phyloP scores from a whole-genome alignment of 1,140 invertebrate species.

The Hylaeus anthracinus region DNA sequence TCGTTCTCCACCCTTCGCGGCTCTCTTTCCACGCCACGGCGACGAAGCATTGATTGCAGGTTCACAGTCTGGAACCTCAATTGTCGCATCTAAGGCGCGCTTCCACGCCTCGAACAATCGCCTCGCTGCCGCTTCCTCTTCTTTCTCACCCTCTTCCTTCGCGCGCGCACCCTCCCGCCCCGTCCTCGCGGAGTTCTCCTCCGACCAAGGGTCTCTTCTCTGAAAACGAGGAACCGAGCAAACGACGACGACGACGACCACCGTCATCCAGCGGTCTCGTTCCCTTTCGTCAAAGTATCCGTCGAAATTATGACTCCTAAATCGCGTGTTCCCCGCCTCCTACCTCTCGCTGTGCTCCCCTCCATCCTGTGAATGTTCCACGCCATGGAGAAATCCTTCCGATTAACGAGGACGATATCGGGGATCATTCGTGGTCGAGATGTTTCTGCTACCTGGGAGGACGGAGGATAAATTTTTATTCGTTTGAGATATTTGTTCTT shows the following conservation, averaged over 20 bases:
- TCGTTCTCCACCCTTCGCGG: slow-evolving; percentile 11
- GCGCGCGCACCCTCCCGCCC: slow-evolving; percentile 15
- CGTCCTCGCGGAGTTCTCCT: background rate
- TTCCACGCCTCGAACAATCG: slow-evolving; percentile 78
- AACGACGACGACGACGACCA: slow-evolving; percentile 16
- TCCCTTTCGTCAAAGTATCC: slow-evolving; percentile 55
- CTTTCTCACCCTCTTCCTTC: slow-evolving; percentile 51
- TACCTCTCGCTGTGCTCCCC: slow-evolving; percentile 25
- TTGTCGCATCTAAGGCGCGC: slow-evolving; percentile 78
- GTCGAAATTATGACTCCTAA: slow-evolving; percentile 65
- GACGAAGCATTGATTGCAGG: slow-evolving; percentile 78
- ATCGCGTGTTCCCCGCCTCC: slow-evolving; percentile 60
- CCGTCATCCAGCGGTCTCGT: slow-evolving; percentile 25
- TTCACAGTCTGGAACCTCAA: slow-evolving; percentile 79
- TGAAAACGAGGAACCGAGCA: slow-evolving; percentile 39
- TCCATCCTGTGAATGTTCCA: background rate
- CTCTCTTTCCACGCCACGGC: slow-evolving; percentile 59
- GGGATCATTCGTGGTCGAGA: background rate
- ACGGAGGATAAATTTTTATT: too few relatives aligned
- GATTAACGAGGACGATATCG: background rate
- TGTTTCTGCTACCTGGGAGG: background rate
- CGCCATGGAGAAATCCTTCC: background rate
- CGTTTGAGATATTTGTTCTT: background rate
- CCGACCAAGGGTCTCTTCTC: slow-evolving; percentile 13
- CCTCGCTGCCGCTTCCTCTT: slow-evolving; percentile 62